Conservation (phyloP, 2,888 invertebrate species). For the Drosophila pseudotakahashii region DNA sequence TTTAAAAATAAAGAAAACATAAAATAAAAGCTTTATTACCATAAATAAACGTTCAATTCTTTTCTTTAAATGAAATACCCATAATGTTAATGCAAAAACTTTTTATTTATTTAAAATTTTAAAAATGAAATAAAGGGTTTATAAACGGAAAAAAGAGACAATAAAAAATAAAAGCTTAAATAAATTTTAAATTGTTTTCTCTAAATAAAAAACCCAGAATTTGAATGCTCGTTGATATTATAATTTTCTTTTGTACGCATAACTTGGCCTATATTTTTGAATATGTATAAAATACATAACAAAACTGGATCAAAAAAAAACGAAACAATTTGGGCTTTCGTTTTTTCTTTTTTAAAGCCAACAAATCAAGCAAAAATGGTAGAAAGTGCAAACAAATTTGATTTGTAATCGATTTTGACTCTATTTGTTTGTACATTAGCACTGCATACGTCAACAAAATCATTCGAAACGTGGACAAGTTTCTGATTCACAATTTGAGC, state of each 20-base stretch:
- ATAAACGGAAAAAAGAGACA: no score
- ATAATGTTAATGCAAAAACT: no score
- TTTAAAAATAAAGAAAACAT: no score
- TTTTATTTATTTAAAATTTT: no score
- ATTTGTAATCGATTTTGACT: constrained; percentile 11
- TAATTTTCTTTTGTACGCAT: not conserved
- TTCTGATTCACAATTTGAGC: not conserved
- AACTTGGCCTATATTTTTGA: not conserved
- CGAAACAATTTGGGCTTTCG: not conserved
- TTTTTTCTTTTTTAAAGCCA: not conserved
- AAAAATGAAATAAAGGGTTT: no score
- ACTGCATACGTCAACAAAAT: not conserved
- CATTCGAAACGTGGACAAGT: not conserved
- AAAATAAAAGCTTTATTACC: no score
- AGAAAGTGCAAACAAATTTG: constrained; percentile 28
- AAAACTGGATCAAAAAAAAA: not conserved
- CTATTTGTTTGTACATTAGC: constrained; percentile 6
- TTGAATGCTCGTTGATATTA: not conserved
- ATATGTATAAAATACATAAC: not conserved
- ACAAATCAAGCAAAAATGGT: not conserved
- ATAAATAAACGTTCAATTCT: no score
- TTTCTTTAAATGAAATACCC: no score
- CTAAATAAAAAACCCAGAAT: no score
- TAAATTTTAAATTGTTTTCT: no score
- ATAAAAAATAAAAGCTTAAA: no score